These are phyloP conservation scores for Monarcha castaneiventris DNA, from an alignment of 2,113 vertebrate species.

Conservation along the genomic window DNA sequence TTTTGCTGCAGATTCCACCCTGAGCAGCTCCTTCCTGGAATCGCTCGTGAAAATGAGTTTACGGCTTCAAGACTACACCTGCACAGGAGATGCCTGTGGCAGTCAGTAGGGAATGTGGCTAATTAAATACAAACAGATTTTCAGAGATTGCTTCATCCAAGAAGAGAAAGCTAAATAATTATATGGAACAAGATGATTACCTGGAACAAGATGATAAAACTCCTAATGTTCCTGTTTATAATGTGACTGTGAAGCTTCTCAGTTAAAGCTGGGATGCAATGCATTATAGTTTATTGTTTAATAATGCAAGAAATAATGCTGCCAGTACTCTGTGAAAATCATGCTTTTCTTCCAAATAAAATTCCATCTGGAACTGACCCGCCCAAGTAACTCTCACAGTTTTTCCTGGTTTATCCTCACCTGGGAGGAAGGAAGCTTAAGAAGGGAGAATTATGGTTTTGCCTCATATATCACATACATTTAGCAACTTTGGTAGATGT, in stretches of 20 bases:
- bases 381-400: neutral
- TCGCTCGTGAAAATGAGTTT: neutral
- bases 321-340: neutral
- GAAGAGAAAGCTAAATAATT: constrained; percentile 39
- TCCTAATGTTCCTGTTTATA: constrained; percentile 34
- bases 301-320: neutral
- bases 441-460: neutral
- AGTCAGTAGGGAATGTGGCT: constrained; percentile 55
- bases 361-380: neutral
- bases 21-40: constrained; percentile 39
- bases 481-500: neutral
- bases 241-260: neutral
- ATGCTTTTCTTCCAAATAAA: neutral
- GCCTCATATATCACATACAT: neutral
- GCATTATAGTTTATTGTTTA: neutral
- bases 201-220: constrained; percentile 62
- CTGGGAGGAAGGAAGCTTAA: neutral
- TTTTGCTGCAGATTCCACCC: constrained; percentile 24
- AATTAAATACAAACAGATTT: constrained; percentile 62
- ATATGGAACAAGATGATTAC: constrained; percentile 47
- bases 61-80: constrained; percentile 63
- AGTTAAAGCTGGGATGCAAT: neutral
- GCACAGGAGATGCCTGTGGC: constrained; percentile 60
- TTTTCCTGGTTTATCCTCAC: neutral
- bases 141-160: constrained; percentile 56